Conservation (phyloP, 2,113 vertebrate species). For the Notarius lentiginosus region DNA sequence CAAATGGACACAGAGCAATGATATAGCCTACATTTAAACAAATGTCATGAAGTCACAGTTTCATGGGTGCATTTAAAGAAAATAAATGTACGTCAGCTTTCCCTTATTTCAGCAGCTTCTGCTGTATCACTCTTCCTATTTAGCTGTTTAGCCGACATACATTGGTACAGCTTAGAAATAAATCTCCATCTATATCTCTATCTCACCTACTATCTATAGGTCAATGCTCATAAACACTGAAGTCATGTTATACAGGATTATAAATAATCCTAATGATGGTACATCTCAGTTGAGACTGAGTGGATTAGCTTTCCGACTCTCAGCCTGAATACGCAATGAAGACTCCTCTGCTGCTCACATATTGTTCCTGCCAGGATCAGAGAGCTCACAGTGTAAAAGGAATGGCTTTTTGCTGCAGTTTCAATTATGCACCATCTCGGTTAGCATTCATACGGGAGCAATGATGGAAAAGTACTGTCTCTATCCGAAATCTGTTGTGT, state of each 20-base stretch:
- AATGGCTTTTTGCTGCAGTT: slow-evolving; percentile 14
- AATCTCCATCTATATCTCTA: slow-evolving; percentile 4
- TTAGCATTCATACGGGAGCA: slow-evolving; percentile 20
- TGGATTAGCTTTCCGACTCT: slow-evolving; percentile 30
- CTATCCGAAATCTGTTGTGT: not conserved
- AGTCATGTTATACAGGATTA: not conserved
- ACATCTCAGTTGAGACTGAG: slow-evolving; percentile 19
- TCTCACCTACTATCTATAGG: not conserved
- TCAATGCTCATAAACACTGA: slow-evolving; percentile 3
- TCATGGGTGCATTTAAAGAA: not conserved
- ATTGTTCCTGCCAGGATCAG: slow-evolving; percentile 13
- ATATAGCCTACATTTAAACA: not conserved
- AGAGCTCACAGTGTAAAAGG: slow-evolving; percentile 17
- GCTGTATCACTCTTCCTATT: not conserved
- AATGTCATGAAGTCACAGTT: not conserved
- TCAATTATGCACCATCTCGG: slow-evolving; percentile 11
- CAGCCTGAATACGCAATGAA: slow-evolving; percentile 30
- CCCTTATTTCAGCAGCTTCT: not conserved
- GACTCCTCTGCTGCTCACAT: slow-evolving; percentile 2
- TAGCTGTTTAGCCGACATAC: not conserved
- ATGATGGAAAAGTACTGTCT: slow-evolving; percentile 8
- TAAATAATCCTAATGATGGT: slow-evolving; percentile 28
- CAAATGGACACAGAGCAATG: not conserved
- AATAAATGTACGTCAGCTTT: not conserved
- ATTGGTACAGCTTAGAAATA: slow-evolving; percentile 11